Base-by-base conservation (phyloP, 53 echinoderm and acorn worm genomes). In the Temnopleurus reevesii region DNA sequence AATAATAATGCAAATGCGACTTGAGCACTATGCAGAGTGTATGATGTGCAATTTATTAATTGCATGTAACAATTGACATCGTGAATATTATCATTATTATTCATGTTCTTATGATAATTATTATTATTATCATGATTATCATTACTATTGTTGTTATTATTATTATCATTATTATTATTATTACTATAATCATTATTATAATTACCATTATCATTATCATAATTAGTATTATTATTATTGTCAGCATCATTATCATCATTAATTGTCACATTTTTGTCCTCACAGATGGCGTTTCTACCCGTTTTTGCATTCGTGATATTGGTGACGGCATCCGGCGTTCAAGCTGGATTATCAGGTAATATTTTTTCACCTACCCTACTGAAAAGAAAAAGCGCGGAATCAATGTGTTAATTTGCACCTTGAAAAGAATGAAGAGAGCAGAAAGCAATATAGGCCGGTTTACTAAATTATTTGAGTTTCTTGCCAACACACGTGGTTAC, bases 301-400 rank as follows among this genome's bases (percentile, higher is more conserved):
- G 21, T 66, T n/a, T 0, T 66, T 4, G 12, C 71, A 19, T n/a
- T 66, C 0, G 6, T 66, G 7, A 26, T 66, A 38, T 18, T 77
- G 27, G 79, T 2, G 27, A 21, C 79, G 46, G 46, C 79, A 46
- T 77, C 79, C 12, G 35, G 46, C 21, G 71, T 66, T 0, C 36
- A 66, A 36, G 71, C 71, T 10, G 71, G 71, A 19, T 38, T 66
- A 66, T 66, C 71, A 66, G 71, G 71, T 66, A 66, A 18, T n/a
- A n/a, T n/a, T n/a, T n/a, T n/a, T n/a, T n/a, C n/a, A n/a, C n/a
- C n/a, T n/a, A n/a, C n/a, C n/a, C n/a, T n/a, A n/a, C n/a, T n/a
- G n/a, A n/a, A n/a, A n/a, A n/a, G n/a, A n/a, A n/a, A n/a, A n/a
- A n/a, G n/a, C n/a, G n/a, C n/a, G n/a, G n/a, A n/a, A n/a, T n/a